phyloP scores from a whole-genome alignment of 2,797 vertebrate species.

The Gymnoscopelus microlampas region DNA sequence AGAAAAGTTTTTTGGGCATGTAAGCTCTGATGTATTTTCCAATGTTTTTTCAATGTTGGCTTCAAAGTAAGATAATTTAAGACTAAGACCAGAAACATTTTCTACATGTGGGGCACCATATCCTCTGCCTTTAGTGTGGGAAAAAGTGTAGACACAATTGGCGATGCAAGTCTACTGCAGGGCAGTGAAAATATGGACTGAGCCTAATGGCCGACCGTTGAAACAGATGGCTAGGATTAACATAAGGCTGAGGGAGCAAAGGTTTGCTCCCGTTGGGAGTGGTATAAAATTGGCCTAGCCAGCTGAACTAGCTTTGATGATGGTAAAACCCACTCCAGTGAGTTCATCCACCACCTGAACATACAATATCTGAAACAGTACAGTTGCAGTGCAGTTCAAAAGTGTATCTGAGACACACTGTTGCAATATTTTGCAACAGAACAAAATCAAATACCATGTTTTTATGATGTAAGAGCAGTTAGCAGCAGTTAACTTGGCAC shows the following conservation, averaged over 20 bases:
- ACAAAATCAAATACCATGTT: too few relatives aligned
- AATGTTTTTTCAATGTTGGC: too few relatives aligned
- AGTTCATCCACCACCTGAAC: too few relatives aligned
- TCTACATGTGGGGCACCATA: background rate
- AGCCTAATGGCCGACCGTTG: background rate
- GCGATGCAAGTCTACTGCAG: background rate
- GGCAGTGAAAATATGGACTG: background rate
- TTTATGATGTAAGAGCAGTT: too few relatives aligned
- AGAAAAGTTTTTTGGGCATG: too few relatives aligned
- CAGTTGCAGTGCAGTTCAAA: background rate
- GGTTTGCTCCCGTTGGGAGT: slow-evolving; percentile 9
- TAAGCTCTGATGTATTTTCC: too few relatives aligned
- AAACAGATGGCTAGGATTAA: background rate
- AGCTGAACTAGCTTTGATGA: background rate
- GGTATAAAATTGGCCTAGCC: slow-evolving; percentile 4
- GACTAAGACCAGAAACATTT: too few relatives aligned
- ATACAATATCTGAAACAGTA: too few relatives aligned
- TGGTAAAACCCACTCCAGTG: background rate
- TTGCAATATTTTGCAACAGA: too few relatives aligned
- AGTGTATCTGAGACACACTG: background rate
- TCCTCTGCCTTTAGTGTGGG: background rate
- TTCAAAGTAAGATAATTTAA: too few relatives aligned
- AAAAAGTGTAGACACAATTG: background rate
- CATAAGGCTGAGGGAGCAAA: background rate
- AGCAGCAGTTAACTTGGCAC: too few relatives aligned